These are phyloP conservation scores for Bombus polaris DNA, from an alignment of 1,140 invertebrate species.

Conservation along the genomic window DNA sequence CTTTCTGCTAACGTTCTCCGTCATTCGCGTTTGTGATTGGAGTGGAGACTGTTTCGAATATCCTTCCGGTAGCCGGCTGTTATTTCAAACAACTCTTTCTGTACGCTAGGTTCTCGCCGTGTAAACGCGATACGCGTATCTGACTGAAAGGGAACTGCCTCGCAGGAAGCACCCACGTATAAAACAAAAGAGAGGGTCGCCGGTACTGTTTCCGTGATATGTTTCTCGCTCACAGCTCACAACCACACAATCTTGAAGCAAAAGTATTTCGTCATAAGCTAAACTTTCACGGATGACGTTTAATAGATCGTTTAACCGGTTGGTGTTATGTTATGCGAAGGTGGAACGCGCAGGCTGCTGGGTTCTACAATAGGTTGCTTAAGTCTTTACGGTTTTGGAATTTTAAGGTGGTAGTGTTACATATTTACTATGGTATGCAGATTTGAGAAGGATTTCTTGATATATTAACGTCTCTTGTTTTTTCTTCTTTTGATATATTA, in stretches of 20 bases:
- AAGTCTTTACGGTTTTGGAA: too few relatives aligned
- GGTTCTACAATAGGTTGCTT: too few relatives aligned
- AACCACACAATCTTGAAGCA: background rate
- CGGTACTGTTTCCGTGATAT: conserved; percentile 49
- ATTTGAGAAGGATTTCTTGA: background rate
- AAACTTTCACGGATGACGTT: background rate
- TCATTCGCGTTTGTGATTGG: conserved; percentile 58
- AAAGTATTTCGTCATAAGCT: background rate
- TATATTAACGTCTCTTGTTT: background rate
- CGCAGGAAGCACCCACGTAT: conserved; percentile 59
- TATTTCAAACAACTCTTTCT: conserved; percentile 62
- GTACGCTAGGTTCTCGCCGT: conserved; percentile 44
- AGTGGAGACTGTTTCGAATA: conserved; percentile 59
- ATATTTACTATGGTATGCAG: too few relatives aligned
- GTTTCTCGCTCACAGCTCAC: background rate
- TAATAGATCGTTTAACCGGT: conserved; percentile 3
- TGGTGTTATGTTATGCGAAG: background rate
- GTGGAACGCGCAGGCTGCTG: too few relatives aligned
- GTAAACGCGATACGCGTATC: conserved; percentile 61
- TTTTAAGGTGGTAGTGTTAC: too few relatives aligned
- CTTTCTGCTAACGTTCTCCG: background rate
- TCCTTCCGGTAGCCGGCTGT: conserved; percentile 61
- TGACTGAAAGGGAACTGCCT: conserved; percentile 52
- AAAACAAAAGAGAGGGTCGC: conserved; percentile 40
- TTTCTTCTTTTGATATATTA: too few relatives aligned